These are phyloP conservation scores for Silurus glanis DNA, from an alignment of 2,113 vertebrate species.

Conservation along the genomic window DNA sequence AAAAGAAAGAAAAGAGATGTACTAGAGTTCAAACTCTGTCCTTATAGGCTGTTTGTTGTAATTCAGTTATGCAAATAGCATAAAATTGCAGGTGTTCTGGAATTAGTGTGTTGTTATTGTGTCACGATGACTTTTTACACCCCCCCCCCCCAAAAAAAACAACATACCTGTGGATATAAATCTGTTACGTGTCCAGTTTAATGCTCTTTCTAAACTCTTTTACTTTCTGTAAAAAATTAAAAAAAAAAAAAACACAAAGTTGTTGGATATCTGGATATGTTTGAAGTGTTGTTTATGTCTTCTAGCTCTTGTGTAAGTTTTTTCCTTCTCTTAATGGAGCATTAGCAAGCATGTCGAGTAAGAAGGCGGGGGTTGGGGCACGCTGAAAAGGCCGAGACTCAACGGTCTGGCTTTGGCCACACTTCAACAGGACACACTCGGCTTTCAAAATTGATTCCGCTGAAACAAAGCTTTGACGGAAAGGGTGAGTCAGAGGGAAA, in stretches of 20 bases:
- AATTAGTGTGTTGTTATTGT: slow-evolving; percentile 7
- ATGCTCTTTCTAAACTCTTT: slow-evolving; percentile 5
- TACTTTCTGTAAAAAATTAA: slow-evolving; percentile 15
- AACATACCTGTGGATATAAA: slow-evolving; percentile 10
- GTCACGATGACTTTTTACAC: not conserved
- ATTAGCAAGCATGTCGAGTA: slow-evolving; percentile 53
- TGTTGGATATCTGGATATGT: slow-evolving; percentile 17
- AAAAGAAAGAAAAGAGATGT: not conserved
- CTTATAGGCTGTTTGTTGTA: slow-evolving; percentile 5
- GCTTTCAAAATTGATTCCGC: slow-evolving; percentile 20
- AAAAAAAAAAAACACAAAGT: slow-evolving; percentile 18
- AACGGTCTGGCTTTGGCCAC: not conserved
- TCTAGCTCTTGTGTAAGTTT: slow-evolving; percentile 29
- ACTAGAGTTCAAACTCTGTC: not conserved
- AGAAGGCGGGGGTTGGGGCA: slow-evolving; percentile 16
- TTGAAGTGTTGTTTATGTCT: slow-evolving; percentile 35
- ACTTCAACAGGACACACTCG: not conserved
- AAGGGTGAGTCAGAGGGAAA: slow-evolving; percentile 1
- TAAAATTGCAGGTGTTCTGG: slow-evolving; percentile 3
- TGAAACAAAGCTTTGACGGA: slow-evolving; percentile 40
- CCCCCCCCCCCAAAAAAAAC: not conserved
- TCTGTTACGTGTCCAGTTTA: slow-evolving; percentile 25
- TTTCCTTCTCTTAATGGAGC: slow-evolving; percentile 48
- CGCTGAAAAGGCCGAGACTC: not conserved
- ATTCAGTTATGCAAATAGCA: slow-evolving; percentile 5